Evolutionary conservation across 37 sponge, comb jelly and placozoan species (phyloP), one percentile per base, ranked within the genome.

Genomic region (Spongilla lacustris): DNA sequence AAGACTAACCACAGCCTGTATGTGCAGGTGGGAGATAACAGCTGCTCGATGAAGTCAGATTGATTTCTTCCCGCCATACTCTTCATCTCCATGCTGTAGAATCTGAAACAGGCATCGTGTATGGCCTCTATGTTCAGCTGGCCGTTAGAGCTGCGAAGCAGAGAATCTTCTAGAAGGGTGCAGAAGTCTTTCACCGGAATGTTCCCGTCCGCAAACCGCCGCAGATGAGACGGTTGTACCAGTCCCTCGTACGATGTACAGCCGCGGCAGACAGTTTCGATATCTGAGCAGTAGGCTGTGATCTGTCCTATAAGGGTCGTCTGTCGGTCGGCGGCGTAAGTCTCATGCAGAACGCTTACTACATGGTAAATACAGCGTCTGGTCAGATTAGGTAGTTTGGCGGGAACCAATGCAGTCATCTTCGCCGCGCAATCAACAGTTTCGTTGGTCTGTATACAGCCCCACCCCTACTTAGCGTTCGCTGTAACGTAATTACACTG

Each of bases 1-100:
- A 87, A 91, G 0, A 83, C 81, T 19, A 83, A 70, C 87, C 87
- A 91, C 36, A 91, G 75, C 33, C 87, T 66, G 49, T 74, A 91
- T 27, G 75, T 86, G 67, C 84, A 77, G 23, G 26, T 68, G 0
- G 0, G 9, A 4, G 87, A 73, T 25, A 91, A 68, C 87, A 46
- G 4, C 8, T 46, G n/a, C n/a, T n/a, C n/a, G n/a, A n/a, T n/a
- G n/a, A n/a, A n/a, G n/a, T n/a, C n/a, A n/a, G n/a, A n/a, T n/a
- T n/a, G n/a, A n/a, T n/a, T n/a, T n/a, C n/a, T n/a, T n/a, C n/a
- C n/a, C n/a, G n/a, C n/a, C n/a, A n/a, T n/a, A n/a, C n/a, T n/a
- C n/a, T n/a, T 77, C 69, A 26, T 83, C 70, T 83, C 83, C 32
- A 68, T 9, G n/a, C 49, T 66, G 33, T 91, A 86, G 38, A 33